A percentile compares a stretch with the other conserved stretches of the same genome.
These are phyloP conservation scores for Andrena praecox DNA, from an alignment of 2,888 invertebrate genomes.

Conservation along the genomic window DNA sequence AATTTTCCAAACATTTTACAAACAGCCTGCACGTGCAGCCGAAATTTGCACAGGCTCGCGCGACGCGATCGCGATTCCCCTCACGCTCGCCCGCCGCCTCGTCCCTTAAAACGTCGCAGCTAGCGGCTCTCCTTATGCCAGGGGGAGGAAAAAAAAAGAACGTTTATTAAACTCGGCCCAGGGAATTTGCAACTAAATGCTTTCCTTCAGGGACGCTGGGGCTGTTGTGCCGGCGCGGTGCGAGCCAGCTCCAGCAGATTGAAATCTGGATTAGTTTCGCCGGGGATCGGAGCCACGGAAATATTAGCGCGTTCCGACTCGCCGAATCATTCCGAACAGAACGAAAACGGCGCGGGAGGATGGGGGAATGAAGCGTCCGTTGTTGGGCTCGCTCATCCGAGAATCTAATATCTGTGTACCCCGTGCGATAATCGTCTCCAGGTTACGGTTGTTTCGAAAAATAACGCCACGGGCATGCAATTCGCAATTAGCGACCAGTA, in stretches of 20 bases:
- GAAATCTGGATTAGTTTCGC: slow-evolving; percentile 43
- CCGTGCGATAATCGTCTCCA: slow-evolving; percentile 9
- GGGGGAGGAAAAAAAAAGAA: slow-evolving; percentile 25
- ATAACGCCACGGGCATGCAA: not conserved
- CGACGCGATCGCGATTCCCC: slow-evolving; percentile 55
- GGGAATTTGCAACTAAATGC: slow-evolving; percentile 60
- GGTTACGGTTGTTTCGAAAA: slow-evolving; percentile 21
- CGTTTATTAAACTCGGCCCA: slow-evolving; percentile 42
- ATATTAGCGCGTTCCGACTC: slow-evolving; percentile 52
- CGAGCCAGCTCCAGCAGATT: slow-evolving; percentile 29
- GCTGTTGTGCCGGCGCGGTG: slow-evolving; percentile 13
- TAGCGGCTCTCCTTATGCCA: slow-evolving; percentile 28
- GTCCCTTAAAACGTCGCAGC: slow-evolving; percentile 51
- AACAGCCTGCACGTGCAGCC: not conserved
- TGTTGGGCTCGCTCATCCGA: slow-evolving; percentile 30
- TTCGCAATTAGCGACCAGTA: slow-evolving; percentile 11
- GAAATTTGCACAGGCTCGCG: slow-evolving; percentile 1
- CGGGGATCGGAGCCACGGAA: slow-evolving; percentile 34
- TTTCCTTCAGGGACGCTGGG: slow-evolving; percentile 4
- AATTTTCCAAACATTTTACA: slow-evolving; percentile 6
- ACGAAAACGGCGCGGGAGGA: slow-evolving; percentile 19
- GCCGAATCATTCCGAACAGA: slow-evolving; percentile 38
- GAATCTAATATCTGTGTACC: slow-evolving; percentile 46
- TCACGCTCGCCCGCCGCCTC: slow-evolving; percentile 50
- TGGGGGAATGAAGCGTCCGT: not conserved